Base-by-base conservation (phyloP, 2,113 vertebrate species). In the Varanus salvator region DNA sequence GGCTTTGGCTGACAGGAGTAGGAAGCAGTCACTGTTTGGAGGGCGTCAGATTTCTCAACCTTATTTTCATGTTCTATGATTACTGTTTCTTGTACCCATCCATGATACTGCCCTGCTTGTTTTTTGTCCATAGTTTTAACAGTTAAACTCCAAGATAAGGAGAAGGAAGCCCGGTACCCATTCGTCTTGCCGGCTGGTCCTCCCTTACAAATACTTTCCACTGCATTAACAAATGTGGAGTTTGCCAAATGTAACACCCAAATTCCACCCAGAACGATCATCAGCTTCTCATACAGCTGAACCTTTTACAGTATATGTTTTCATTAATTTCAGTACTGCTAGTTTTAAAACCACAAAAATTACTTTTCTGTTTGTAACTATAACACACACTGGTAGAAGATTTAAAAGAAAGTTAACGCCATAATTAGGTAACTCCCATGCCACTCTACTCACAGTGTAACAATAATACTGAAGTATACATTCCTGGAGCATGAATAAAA, bases 401-500 rank as follows among this genome's bases (percentile, higher is more conserved):
- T n/a, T 3, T n/a, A n/a, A 72, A 72, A 72, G 29, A n/a, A n/a
- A 72, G 7, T 19, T 29, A 48, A 68, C 23, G 29, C 4, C 23
- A 76, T 52, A 14, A 75, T 57, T 52, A 74, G 14, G 5, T 7
- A 57, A 21, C 6, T 34, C 31, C 31, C 27, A 71, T 68, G 54
- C 29, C 52, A 64, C 4, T 29, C 50, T 54, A 25, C 25, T n/a
- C 15, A 31, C 12, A 76, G 17, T 34, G 23, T 48, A 64, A 23
- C 77, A 87, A 78, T 48, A 78, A 77, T n/a, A 19, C 6, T 4
- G 25, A 68, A 69, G 48, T 21, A 60, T 48, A 85, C 31, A 85
- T 38, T 60, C 21, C 57, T 15, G 87, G 92, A 92, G 83, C 85
- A n/a, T 86, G 27, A 81, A 87, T n/a, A 84, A 0, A 80, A 21